Conservation (phyloP, 2,888 invertebrate species). For the Cryptophagus acutangulus region DNA sequence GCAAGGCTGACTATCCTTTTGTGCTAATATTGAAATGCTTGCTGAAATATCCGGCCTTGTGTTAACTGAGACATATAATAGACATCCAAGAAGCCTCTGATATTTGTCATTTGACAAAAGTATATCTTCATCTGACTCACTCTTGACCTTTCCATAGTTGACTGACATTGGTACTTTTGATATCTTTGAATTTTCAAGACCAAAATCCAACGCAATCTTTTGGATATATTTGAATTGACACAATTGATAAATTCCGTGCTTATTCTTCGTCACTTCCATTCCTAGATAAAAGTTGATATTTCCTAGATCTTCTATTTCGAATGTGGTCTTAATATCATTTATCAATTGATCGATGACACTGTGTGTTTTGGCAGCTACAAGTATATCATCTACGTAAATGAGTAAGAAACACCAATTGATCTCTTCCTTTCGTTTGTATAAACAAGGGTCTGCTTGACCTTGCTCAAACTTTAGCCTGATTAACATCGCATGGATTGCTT, state of each 20-base stretch:
- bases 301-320: constrained; percentile 16
- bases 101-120: not conserved
- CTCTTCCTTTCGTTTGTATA: constrained; percentile 10
- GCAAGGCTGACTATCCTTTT: constrained; percentile 10
- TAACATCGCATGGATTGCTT: constrained; percentile 21
- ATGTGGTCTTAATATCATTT: constrained; percentile 7
- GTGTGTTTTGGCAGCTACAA: constrained; percentile 9
- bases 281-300: constrained; percentile 14
- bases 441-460: constrained; percentile 21
- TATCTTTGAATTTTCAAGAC: constrained; percentile 11
- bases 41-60: constrained; percentile 15
- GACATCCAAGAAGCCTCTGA: constrained; percentile 15
- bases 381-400: constrained; percentile 19
- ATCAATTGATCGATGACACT: constrained; percentile 2
- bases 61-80: constrained; percentile 22
- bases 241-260: not conserved
- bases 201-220: constrained; percentile 2
- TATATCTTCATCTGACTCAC: not conserved
- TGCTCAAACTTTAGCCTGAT: too few relatives aligned
- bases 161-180: constrained; percentile 13
- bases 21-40: constrained; percentile 10
- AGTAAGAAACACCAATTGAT: constrained; percentile 6
- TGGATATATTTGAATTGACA: not conserved
- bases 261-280: constrained; percentile 8
- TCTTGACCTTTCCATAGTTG: constrained; percentile 4